A percentile compares a stretch with the other conserved stretches of the same genome.
Evolutionary conservation across 2,797 vertebrate genomes (phyloP).

Genomic region (Ceyx erithaca): DNA sequence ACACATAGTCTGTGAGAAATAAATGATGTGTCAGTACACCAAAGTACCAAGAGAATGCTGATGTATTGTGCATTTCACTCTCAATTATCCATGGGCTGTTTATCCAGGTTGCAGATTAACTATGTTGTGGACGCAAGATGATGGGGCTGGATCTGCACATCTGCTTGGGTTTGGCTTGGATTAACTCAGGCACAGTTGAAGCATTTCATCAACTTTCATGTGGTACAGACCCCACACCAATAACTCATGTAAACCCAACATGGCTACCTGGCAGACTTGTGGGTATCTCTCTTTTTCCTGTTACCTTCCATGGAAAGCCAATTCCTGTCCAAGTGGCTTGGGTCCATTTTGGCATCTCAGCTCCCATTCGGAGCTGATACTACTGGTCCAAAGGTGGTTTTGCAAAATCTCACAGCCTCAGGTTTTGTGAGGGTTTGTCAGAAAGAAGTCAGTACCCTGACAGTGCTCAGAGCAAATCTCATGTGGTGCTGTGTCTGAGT

Average conservation of each 20-base stretch:
- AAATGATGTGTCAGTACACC: conserved; percentile 18
- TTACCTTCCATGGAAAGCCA: not conserved
- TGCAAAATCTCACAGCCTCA: not conserved
- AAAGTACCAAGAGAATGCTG: conserved; percentile 14
- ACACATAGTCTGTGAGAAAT: not conserved
- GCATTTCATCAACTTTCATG: not conserved
- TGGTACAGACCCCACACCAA: not conserved
- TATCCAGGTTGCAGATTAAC: conserved; percentile 25
- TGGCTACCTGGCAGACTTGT: not conserved
- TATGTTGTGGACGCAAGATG: not conserved
- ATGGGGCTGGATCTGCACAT: not conserved
- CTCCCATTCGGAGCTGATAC: not conserved
- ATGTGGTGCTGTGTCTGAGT: not conserved
- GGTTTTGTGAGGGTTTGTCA: not conserved
- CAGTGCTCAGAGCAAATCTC: not conserved
- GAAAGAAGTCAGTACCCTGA: not conserved
- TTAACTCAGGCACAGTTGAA: not conserved
- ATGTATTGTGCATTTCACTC: not conserved
- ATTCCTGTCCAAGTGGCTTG: not conserved
- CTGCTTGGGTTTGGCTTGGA: not conserved
- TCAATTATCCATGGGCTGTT: conserved; percentile 16
- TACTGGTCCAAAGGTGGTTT: not conserved
- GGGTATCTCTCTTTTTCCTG: not conserved
- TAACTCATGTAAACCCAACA: not conserved
- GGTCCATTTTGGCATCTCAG: not conserved